These are phyloP conservation scores for Selenia dentaria DNA, from an alignment of 2,888 invertebrate species.

Conservation along the genomic window DNA sequence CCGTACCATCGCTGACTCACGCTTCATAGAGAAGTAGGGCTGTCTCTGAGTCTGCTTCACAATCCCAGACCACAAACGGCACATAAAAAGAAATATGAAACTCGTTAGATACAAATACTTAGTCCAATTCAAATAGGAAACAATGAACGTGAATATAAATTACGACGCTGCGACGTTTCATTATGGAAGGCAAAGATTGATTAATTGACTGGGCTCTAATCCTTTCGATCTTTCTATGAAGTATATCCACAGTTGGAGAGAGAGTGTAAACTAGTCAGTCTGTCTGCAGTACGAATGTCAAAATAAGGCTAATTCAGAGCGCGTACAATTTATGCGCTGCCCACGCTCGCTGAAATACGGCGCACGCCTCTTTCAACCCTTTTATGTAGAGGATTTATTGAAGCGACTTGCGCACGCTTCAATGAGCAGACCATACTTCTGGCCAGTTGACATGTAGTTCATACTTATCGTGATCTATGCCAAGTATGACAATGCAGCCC, in stretches of 20 bases:
- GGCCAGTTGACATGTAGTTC: constrained; percentile 61
- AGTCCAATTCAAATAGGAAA: constrained; percentile 12
- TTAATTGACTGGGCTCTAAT: constrained; percentile 33
- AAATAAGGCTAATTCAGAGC: constrained; percentile 75
- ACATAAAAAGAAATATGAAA: constrained; percentile 14
- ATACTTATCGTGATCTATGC: constrained; percentile 67
- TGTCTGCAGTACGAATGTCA: constrained; percentile 62
- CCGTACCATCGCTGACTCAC: constrained; percentile 29
- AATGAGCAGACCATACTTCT: constrained; percentile 60
- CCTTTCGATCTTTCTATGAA: constrained; percentile 35
- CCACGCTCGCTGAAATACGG: constrained; percentile 75
- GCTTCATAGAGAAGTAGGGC: constrained; percentile 26
- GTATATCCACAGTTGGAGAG: constrained; percentile 44
- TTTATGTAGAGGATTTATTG: constrained; percentile 77
- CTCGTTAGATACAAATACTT: constrained; percentile 2
- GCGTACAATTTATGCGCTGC: constrained; percentile 74
- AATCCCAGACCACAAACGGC: constrained; percentile 2
- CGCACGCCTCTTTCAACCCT: constrained; percentile 73
- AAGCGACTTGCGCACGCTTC: constrained; percentile 64
- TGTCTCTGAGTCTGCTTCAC: constrained; percentile 13
- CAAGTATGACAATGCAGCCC: constrained; percentile 51
- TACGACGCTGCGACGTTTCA: constrained; percentile 22
- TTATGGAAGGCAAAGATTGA: constrained; percentile 26
- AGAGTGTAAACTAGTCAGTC: constrained; percentile 62
- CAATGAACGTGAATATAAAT: constrained; percentile 24